Conservation (phyloP, 35 echinoderm and acorn worm genomes). For the Anneissia japonica region DNA sequence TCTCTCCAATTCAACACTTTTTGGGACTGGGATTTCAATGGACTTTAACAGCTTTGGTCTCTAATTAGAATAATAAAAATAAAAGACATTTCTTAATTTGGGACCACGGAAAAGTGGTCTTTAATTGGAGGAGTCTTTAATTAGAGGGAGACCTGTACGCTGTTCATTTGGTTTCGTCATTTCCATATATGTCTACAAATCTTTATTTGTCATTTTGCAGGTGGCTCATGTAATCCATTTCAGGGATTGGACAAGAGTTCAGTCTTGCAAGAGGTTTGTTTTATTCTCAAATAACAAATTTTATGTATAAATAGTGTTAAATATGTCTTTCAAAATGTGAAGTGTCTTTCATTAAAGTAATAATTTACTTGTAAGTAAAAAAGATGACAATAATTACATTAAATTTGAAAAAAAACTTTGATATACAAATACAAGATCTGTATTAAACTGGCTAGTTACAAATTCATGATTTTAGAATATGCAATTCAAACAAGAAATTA, state of each 20-base stretch:
- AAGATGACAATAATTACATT: background rate
- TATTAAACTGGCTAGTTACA: background rate
- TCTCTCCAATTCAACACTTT: no score
- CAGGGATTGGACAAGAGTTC: conserved; percentile 74
- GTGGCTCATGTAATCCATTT: conserved; percentile 66
- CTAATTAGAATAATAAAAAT: no score
- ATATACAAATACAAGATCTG: background rate
- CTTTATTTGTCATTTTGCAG: conserved; percentile 17
- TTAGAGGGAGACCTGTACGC: no score
- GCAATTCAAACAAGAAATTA: no score
- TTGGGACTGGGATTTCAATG: no score
- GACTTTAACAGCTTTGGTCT: no score
- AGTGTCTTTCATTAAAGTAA: background rate
- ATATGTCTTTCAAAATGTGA: background rate
- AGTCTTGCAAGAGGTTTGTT: conserved; percentile 77
- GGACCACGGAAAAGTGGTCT: no score
- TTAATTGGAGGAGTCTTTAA: no score
- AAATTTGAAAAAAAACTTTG: background rate
- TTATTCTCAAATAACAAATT: background rate
- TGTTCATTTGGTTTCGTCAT: no score
- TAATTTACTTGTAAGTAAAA: background rate
- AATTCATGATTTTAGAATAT: no score
- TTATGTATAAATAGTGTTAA: background rate
- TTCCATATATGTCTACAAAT: no score
- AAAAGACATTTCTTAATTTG: no score